These are phyloP conservation scores for Sander vitreus DNA, from an alignment of 2,113 vertebrate species.

Conservation along the genomic window DNA sequence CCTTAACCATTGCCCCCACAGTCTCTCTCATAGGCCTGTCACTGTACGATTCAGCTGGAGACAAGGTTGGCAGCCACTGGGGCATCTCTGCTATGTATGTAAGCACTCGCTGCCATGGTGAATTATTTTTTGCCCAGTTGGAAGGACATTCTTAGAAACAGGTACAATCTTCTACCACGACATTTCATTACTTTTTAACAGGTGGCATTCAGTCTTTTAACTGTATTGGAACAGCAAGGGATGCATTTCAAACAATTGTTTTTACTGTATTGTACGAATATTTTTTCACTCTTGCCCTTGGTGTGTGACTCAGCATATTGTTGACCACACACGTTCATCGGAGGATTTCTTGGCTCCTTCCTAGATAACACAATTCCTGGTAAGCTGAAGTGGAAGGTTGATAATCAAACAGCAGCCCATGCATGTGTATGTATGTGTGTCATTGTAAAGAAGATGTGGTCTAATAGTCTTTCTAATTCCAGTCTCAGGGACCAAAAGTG, in stretches of 20 bases:
- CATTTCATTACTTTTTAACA: not conserved
- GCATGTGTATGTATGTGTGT: not conserved
- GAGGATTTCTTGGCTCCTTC: slow-evolving; percentile 91
- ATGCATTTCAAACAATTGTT: not conserved
- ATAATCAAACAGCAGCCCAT: not conserved
- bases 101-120: not conserved
- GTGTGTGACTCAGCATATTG: slow-evolving; percentile 85
- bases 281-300: not conserved
- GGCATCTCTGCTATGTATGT: slow-evolving; percentile 91
- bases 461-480: not conserved
- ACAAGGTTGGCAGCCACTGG: slow-evolving; percentile 90
- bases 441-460: not conserved
- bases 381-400: slow-evolving; percentile 61
- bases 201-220: not conserved
- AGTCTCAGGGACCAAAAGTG: slow-evolving; percentile 83
- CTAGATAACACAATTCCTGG: slow-evolving; percentile 96
- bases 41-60: slow-evolving; percentile 88
- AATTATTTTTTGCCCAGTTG: not conserved
- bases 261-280: not conserved
- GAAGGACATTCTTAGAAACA: slow-evolving; percentile 80
- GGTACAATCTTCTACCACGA: slow-evolving; percentile 75
- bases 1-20: slow-evolving; percentile 95
- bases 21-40: slow-evolving; percentile 92
- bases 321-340: slow-evolving; percentile 93
- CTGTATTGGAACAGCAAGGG: not conserved